Evolutionary conservation across 1,140 invertebrate genomes (phyloP).

Genomic region (Steinernema khuongi): DNA sequence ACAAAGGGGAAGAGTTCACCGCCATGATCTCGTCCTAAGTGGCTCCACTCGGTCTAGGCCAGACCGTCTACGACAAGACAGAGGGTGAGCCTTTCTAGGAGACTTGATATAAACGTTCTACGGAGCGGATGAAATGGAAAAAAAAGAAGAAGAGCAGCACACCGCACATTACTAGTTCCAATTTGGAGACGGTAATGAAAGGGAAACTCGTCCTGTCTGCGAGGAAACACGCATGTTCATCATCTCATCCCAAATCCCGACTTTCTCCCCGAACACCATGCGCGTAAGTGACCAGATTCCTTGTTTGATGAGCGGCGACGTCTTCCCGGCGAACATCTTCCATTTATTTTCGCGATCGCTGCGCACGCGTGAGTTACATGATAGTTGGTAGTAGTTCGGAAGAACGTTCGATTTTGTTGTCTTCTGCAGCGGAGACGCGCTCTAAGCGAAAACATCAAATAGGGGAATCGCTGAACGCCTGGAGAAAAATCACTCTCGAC

Average conservation of each 20-base stretch:
- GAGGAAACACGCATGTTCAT: neutral
- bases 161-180: too few species aligned
- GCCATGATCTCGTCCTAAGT: too few species aligned
- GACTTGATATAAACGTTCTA: too few species aligned
- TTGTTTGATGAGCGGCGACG: constrained; percentile 3
- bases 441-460: neutral
- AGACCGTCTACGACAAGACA: too few species aligned
- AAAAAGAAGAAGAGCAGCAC: too few species aligned
- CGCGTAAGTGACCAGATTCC: neutral
- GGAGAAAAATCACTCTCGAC: neutral
- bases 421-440: too few species aligned
- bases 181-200: too few species aligned
- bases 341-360: neutral
- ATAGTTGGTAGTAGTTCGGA: neutral
- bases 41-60: too few species aligned
- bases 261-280: neutral
- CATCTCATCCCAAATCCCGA: neutral
- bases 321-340: constrained; percentile 11
- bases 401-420: neutral
- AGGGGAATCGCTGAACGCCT: neutral
- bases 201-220: neutral
- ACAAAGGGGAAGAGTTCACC: too few species aligned
- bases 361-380: neutral
- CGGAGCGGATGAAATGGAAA: too few species aligned
- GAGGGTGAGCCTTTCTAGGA: too few species aligned